Evolutionary conservation across 2,888 invertebrate genomes (phyloP).

Genomic region (Rhaphigaster nebulosa): DNA sequence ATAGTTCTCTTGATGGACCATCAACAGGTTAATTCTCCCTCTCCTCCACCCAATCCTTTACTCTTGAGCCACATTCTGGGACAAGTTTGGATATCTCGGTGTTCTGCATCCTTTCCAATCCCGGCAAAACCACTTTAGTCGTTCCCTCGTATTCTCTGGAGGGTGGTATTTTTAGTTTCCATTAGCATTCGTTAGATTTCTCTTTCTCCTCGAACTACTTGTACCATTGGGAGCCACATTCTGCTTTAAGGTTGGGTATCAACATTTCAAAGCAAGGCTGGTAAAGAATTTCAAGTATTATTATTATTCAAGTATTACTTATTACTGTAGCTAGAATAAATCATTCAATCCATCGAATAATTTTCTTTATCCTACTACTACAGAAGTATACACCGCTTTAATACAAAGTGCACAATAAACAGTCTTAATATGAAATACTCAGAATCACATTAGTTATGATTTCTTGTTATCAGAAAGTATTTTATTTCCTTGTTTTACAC

Average conservation of each 20-base stretch:
- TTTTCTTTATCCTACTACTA: too few relatives aligned
- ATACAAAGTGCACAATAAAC: too few relatives aligned
- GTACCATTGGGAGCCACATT: neutral
- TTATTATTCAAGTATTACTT: too few relatives aligned
- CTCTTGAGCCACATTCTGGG: neutral
- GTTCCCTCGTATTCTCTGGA: neutral
- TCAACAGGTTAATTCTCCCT: neutral
- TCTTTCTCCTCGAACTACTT: neutral
- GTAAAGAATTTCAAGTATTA: too few relatives aligned
- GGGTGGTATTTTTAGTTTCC: conserved; percentile 21
- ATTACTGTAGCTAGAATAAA: too few relatives aligned
- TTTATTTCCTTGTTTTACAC: too few relatives aligned
- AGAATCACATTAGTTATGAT: too few relatives aligned
- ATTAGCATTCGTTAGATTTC: neutral
- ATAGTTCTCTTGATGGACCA: neutral
- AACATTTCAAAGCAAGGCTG: neutral
- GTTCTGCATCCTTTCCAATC: conserved; percentile 1
- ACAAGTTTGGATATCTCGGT: neutral
- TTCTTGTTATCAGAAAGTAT: too few relatives aligned
- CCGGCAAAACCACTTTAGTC: conserved; percentile 3
- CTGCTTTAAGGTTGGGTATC: neutral
- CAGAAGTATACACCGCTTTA: too few relatives aligned
- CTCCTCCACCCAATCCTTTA: neutral
- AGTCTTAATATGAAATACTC: too few relatives aligned
- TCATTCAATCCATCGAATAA: too few relatives aligned